A percentile compares a stretch with the other conserved stretches of the same genome.
Conservation (phyloP, 2,888 invertebrate species). For the Pachliopta kotzebuea region DNA sequence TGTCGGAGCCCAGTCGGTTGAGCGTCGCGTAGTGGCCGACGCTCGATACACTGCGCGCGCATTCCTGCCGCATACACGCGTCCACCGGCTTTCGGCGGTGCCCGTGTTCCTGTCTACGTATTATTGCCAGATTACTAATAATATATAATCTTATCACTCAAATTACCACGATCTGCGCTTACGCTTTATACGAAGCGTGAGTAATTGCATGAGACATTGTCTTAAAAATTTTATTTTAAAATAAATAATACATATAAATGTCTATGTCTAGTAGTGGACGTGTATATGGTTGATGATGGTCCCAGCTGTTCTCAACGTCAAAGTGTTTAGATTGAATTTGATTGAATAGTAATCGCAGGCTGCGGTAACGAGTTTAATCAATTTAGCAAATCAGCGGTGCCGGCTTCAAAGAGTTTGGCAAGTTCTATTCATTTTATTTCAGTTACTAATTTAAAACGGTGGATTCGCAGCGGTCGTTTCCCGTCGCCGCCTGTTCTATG, state of each 20-base stretch:
- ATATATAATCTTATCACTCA: neutral
- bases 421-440: constrained; percentile 57
- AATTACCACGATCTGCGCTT: neutral
- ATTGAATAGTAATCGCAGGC: constrained; percentile 1
- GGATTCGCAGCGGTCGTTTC: constrained; percentile 44
- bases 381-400: constrained; percentile 24
- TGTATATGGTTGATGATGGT: constrained; percentile 18
- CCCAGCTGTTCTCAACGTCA: constrained; percentile 35
- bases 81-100: constrained; percentile 32
- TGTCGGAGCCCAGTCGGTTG: constrained; percentile 24
- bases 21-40: constrained; percentile 39
- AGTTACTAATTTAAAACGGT: constrained; percentile 61
- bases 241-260: no score
- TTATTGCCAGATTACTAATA: constrained; percentile 16
- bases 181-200: no score
- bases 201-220: no score
- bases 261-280: no score
- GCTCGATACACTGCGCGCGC: constrained; percentile 71
- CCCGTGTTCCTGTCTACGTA: constrained; percentile 36
- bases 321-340: constrained; percentile 1
- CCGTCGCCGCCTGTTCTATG: constrained; percentile 34
- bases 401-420: constrained; percentile 47
- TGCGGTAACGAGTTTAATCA: constrained; percentile 16
- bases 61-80: constrained; percentile 43
- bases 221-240: no score